These are phyloP conservation scores for Nezara viridula DNA, from an alignment of 2,888 invertebrate species.

Conservation along the genomic window DNA sequence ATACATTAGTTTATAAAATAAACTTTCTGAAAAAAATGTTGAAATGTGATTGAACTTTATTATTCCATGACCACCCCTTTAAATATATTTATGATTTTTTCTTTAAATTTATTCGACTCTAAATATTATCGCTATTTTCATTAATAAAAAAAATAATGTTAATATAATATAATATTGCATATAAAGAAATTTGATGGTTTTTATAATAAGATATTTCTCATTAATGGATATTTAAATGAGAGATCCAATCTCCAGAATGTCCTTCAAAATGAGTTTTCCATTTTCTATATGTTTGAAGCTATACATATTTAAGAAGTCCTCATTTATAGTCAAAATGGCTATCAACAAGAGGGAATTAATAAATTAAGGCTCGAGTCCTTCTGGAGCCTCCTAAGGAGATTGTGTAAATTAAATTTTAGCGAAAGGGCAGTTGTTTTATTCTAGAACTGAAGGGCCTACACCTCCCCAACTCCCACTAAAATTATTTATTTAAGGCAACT, in stretches of 20 bases:
- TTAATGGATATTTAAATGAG: background rate
- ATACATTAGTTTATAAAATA: no score
- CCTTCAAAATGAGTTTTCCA: background rate
- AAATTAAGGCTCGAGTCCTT: background rate
- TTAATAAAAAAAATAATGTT: no score
- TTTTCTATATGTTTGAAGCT: background rate
- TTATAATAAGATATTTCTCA: background rate
- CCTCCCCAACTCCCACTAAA: conserved; percentile 29
- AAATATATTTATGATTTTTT: no score
- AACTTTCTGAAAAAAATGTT: no score
- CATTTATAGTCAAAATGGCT: background rate
- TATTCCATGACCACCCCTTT: no score
- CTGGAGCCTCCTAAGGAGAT: background rate
- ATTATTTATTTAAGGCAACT: conserved; percentile 47
- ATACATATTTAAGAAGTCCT: background rate
- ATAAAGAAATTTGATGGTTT: background rate
- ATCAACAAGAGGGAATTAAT: conserved; percentile 9
- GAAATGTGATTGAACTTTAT: no score
- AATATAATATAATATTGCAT: no score
- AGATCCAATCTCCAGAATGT: no score
- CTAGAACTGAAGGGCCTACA: background rate
- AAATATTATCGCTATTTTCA: no score
- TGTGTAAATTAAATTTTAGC: conserved; percentile 47
- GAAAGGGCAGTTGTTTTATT: conserved; percentile 27
- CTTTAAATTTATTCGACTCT: no score